Evolutionary conservation across 2,113 vertebrate species (phyloP).

Genomic region (Chaetorhynchus papuensis): DNA sequence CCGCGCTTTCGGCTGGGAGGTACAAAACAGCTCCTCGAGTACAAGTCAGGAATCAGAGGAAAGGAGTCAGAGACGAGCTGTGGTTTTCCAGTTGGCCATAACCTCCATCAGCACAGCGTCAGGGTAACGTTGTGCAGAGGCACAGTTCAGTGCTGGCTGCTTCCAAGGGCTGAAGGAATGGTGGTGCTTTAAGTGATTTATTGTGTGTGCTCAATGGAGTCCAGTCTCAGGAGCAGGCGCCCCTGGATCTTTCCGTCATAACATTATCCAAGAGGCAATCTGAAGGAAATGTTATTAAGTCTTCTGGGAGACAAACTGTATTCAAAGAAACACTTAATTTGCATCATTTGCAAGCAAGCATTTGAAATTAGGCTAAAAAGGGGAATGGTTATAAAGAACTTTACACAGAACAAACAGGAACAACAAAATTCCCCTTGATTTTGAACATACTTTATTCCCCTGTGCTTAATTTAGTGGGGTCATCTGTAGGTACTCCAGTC

Average conservation of each 20-base stretch:
- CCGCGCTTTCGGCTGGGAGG: neutral
- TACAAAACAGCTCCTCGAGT: neutral
- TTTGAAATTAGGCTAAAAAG: neutral
- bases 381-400: neutral
- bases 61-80: neutral
- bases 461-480: neutral
- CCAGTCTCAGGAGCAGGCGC: neutral
- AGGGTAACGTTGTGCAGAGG: constrained; percentile 6
- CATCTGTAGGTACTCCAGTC: neutral
- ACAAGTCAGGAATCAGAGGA: neutral
- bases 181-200: constrained; percentile 44
- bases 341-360: neutral
- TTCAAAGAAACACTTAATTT: constrained; percentile 40
- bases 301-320: constrained; percentile 22
- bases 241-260: constrained; percentile 31
- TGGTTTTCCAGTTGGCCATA: neutral
- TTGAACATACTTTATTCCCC: neutral
- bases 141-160: neutral
- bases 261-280: constrained; percentile 15
- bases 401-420: neutral
- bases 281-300: constrained; percentile 26
- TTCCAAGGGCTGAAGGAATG: constrained; percentile 39
- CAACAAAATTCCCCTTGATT: neutral
- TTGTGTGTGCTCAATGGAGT: neutral
- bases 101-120: neutral